A percentile compares a stretch with the other conserved stretches of the same genome.
Evolutionary conservation across 53 echinoderm and acorn worm species (phyloP).

Genomic region (Mesocentrotus franciscanus): DNA sequence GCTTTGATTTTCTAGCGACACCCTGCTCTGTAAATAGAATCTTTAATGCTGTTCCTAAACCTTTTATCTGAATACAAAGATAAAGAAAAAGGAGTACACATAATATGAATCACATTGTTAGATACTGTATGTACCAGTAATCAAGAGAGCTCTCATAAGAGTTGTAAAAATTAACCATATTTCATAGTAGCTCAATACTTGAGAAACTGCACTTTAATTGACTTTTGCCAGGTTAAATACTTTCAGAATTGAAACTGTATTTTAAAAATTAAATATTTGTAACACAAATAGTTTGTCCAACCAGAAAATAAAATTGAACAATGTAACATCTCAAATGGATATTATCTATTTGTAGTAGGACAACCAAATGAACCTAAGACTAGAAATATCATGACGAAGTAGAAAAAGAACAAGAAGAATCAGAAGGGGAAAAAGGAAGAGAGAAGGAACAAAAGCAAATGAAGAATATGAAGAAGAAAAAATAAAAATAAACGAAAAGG

Average conservation of each 20-base stretch:
- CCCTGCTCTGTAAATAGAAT: slow-evolving; percentile 83
- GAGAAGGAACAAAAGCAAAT: background rate
- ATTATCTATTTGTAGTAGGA: too few species aligned
- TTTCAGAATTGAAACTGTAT: background rate
- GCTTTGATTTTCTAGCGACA: slow-evolving; percentile 48
- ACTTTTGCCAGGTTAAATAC: background rate
- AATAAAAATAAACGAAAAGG: background rate
- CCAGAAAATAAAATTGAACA: too few species aligned
- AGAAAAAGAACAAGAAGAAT: too few species aligned
- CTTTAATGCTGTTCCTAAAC: slow-evolving; percentile 94
- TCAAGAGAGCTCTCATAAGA: background rate
- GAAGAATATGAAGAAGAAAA: background rate
- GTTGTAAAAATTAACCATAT: background rate
- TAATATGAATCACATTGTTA: background rate
- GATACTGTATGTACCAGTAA: background rate
- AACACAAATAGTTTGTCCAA: background rate
- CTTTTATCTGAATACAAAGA: slow-evolving; percentile 76
- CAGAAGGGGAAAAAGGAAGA: background rate
- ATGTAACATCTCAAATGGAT: too few species aligned
- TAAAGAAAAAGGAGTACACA: background rate
- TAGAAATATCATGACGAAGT: too few species aligned
- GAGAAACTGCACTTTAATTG: background rate
- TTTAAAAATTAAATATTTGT: background rate
- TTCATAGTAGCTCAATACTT: background rate
- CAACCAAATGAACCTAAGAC: too few species aligned